These are phyloP conservation scores for Agriotes lineatus DNA, from an alignment of 2,888 invertebrate genomes.

Conservation along the genomic window DNA sequence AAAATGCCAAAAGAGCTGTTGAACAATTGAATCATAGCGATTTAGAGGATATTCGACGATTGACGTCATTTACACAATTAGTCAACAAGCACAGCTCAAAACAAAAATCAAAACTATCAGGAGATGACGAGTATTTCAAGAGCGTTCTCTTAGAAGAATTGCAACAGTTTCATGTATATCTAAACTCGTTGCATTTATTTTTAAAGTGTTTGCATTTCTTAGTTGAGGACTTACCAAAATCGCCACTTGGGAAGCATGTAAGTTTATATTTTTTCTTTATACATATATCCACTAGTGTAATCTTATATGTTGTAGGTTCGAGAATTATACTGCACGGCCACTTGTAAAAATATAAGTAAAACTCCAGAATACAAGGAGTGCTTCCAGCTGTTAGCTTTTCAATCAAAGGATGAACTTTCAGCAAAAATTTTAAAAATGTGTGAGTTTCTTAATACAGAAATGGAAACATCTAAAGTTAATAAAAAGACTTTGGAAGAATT, in stretches of 20 bases:
- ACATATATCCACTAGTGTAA: background rate
- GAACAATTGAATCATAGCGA: constrained; percentile 71
- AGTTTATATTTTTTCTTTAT: constrained; percentile 54
- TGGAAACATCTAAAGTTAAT: constrained; percentile 40
- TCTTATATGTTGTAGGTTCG: constrained; percentile 74
- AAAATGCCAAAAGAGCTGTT: constrained; percentile 68
- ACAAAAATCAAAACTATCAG: constrained; percentile 73
- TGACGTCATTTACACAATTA: constrained; percentile 79
- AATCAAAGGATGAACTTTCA: constrained; percentile 82
- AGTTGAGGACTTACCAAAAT: constrained; percentile 79
- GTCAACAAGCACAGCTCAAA: constrained; percentile 71
- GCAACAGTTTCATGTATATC: constrained; percentile 74
- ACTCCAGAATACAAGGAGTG: constrained; percentile 79
- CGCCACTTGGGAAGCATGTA: constrained; percentile 85
- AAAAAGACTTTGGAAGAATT: constrained; percentile 44
- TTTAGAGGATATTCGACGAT: constrained; percentile 72
- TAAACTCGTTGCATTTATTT: constrained; percentile 77
- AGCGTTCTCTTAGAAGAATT: constrained; percentile 71
- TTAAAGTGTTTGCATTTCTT: constrained; percentile 78
- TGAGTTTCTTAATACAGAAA: constrained; percentile 49
- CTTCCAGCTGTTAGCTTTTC: constrained; percentile 78
- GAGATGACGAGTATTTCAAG: constrained; percentile 75
- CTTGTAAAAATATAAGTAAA: constrained; percentile 72
- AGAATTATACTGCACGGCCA: constrained; percentile 81
- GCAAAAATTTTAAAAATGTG: constrained; percentile 66